phyloP scores from a whole-genome alignment of 2,113 vertebrate species.

The Thalassarche chlororhynchos region DNA sequence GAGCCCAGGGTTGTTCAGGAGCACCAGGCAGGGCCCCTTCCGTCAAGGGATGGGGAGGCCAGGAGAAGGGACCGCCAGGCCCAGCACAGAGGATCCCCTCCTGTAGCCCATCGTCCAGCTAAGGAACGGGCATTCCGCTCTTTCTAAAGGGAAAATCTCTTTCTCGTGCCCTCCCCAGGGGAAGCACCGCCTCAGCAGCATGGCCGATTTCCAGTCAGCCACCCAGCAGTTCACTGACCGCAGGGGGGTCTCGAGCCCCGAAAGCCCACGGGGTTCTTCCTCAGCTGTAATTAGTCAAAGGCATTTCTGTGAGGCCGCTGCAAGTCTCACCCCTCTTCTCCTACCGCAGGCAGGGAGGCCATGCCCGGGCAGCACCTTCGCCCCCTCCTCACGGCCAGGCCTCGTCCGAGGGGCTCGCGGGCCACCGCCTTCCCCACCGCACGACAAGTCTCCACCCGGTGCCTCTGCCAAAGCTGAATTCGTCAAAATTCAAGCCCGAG shows the following conservation, averaged over 20 bases:
- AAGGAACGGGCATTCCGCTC: background rate
- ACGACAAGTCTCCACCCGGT: too few relatives aligned
- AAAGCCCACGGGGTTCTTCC: background rate
- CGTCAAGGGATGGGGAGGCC: rapidly evolving
- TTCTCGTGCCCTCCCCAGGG: background rate
- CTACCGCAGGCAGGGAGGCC: background rate
- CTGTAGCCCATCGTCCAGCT: background rate
- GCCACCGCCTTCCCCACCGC: background rate
- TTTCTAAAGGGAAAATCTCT: background rate
- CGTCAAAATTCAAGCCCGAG: background rate
- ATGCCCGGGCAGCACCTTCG: rapidly evolving
- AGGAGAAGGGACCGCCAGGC: background rate
- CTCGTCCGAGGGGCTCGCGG: background rate
- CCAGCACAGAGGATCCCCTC: background rate
- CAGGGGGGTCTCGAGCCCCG: rapidly evolving
- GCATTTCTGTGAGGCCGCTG: rapidly evolving
- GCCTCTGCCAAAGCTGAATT: background rate
- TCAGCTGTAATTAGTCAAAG: rapidly evolving
- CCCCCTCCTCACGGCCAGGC: background rate
- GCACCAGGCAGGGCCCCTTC: background rate
- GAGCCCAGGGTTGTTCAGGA: rapidly evolving
- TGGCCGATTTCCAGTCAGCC: background rate
- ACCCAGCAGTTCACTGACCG: background rate
- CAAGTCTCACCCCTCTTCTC: background rate
- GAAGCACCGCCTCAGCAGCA: background rate